Percentiles rank a stretch among this genome's conserved stretches.
These are phyloP conservation scores for Isaurus tuberculatus DNA, from an alignment of 92 coral and sea anemone species.

Conservation along the genomic window DNA sequence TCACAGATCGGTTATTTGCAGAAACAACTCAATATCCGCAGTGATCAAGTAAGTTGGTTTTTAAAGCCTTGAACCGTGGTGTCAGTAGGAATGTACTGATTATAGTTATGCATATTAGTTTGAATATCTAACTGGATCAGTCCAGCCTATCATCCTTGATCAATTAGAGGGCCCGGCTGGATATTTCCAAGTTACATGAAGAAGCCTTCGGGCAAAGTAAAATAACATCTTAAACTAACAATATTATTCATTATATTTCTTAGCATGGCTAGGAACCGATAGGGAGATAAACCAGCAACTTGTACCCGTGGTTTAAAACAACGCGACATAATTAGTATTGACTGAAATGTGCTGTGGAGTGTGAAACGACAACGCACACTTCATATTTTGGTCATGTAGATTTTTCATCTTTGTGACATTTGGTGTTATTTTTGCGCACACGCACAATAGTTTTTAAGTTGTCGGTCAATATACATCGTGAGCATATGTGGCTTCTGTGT, in stretches of 20 bases:
- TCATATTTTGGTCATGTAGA: conserved; percentile 39
- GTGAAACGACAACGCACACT: conserved; percentile 59
- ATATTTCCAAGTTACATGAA: conserved; percentile 42
- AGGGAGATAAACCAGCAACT: neutral
- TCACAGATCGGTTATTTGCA: conserved; percentile 84
- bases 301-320: conserved; percentile 24
- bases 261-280: conserved; percentile 39
- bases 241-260: conserved; percentile 36
- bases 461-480: conserved; percentile 76
- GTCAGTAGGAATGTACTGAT: conserved; percentile 54
- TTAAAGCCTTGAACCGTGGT: conserved; percentile 52
- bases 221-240: conserved; percentile 54
- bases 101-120: conserved; percentile 47
- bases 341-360: conserved; percentile 63
- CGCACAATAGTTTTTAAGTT: conserved; percentile 84
- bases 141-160: conserved; percentile 66
- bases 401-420: conserved; percentile 54
- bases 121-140: conserved; percentile 56
- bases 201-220: conserved; percentile 58
- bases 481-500: conserved; percentile 67
- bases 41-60: conserved; percentile 85
- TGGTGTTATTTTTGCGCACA: conserved; percentile 77
- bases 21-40: conserved; percentile 80
- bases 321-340: conserved; percentile 29
- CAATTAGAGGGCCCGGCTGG: conserved; percentile 67